Percentiles rank a stretch among this genome's conserved stretches.
Evolutionary conservation across 2,797 vertebrate species (phyloP).

Genomic region (Odontamblyopus rebecca): DNA sequence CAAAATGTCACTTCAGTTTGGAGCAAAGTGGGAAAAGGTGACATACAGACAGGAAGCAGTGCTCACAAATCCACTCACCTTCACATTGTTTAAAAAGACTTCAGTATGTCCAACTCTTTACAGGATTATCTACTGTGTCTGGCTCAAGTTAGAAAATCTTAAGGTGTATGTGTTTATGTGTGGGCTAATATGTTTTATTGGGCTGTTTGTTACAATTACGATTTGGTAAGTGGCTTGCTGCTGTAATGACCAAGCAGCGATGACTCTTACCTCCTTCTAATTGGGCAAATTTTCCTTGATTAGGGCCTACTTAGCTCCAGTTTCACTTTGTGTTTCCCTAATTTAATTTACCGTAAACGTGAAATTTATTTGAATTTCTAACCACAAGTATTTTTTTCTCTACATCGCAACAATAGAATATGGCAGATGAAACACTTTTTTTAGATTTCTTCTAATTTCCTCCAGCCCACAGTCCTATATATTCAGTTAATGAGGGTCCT

Average conservation of each 20-base stretch:
- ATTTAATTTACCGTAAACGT: too few relatives aligned
- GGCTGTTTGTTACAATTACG: neutral
- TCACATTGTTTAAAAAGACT: neutral
- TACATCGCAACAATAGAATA: too few relatives aligned
- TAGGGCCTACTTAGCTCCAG: neutral
- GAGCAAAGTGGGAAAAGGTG: constrained; percentile 9
- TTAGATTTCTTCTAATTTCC: too few relatives aligned
- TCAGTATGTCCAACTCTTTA: neutral
- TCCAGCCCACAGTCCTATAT: too few relatives aligned
- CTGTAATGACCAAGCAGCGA: neutral
- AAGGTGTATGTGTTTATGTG: neutral
- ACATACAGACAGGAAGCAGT: neutral
- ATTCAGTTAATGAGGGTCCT: too few relatives aligned
- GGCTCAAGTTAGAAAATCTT: neutral
- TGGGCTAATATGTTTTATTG: neutral
- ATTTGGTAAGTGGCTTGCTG: neutral
- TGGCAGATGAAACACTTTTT: too few relatives aligned
- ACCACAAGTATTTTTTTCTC: too few relatives aligned
- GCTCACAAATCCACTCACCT: neutral
- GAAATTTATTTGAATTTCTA: too few relatives aligned
- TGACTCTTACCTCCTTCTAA: neutral
- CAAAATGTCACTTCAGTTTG: constrained; percentile 11
- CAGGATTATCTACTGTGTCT: neutral
- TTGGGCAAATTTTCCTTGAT: neutral
- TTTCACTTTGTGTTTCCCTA: neutral